Evolutionary conservation across 2,113 vertebrate genomes (phyloP).

Genomic region (Aspiorhynchus laticeps): DNA sequence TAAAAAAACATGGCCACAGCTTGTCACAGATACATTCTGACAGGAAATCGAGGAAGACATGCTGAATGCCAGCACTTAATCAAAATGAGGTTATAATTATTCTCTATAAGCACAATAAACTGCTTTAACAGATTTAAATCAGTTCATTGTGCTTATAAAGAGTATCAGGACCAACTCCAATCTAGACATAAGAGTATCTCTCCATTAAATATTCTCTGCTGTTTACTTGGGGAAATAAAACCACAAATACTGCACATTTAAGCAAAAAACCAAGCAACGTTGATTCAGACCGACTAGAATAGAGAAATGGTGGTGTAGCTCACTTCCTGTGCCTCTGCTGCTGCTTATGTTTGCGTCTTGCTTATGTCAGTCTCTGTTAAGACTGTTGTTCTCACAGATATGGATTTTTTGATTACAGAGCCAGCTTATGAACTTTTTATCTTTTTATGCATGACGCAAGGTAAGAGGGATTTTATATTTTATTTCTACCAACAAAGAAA

Average conservation of each 20-base stretch:
- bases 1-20: not conserved
- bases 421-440: constrained; percentile 56
- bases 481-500: not conserved
- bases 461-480: constrained; percentile 59
- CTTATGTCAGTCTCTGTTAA: not conserved
- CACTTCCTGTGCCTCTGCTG: constrained; percentile 44
- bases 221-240: not conserved
- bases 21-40: not conserved
- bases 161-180: not conserved
- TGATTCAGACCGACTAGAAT: not conserved
- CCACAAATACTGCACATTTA: not conserved
- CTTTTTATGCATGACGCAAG: constrained; percentile 61
- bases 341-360: not conserved
- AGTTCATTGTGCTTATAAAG: not conserved
- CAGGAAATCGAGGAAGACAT: constrained; percentile 24
- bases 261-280: not conserved
- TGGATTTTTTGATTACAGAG: constrained; percentile 56
- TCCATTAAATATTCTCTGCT: not conserved
- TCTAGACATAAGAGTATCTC: not conserved
- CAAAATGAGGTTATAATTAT: constrained; percentile 8
- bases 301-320: not conserved
- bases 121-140: not conserved
- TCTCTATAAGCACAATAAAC: no score
- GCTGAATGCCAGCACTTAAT: not conserved
- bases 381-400: constrained; percentile 40